Conservation (phyloP, 2,888 invertebrate species). For the Thumatha senex region DNA sequence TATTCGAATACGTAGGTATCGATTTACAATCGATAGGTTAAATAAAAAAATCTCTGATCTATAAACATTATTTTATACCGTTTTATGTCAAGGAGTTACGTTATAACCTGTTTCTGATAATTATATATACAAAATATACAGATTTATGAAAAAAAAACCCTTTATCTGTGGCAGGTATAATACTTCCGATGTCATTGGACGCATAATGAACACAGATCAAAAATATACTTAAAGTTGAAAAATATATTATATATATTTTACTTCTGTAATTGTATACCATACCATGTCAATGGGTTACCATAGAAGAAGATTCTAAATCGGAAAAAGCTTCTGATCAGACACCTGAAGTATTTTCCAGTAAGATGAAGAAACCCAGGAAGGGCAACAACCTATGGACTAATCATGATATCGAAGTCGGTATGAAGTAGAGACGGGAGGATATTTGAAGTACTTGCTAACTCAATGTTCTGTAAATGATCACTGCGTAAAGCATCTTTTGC, state of each 20-base stretch:
- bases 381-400: too few relatives aligned
- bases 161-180: slow-evolving; percentile 29
- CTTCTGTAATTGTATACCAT: too few relatives aligned
- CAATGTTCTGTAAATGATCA: too few relatives aligned
- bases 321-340: too few relatives aligned
- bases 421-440: too few relatives aligned
- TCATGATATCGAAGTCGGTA: too few relatives aligned
- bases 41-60: slow-evolving; percentile 26
- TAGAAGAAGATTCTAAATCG: too few relatives aligned
- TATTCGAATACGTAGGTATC: slow-evolving; percentile 20
- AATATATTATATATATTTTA: slow-evolving; percentile 4
- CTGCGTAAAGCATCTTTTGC: too few relatives aligned
- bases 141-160: slow-evolving; percentile 46
- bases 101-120: slow-evolving; percentile 30
- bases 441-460: too few relatives aligned
- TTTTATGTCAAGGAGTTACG: slow-evolving; percentile 24
- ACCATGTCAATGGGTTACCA: too few relatives aligned
- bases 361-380: too few relatives aligned
- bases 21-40: slow-evolving; percentile 29
- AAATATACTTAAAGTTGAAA: slow-evolving; percentile 28
- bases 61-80: slow-evolving; percentile 27
- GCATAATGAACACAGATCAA: slow-evolving; percentile 53
- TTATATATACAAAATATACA: slow-evolving; percentile 38
- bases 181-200: slow-evolving; percentile 60
- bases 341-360: too few relatives aligned